Percentiles rank a stretch among this genome's conserved stretches.
Evolutionary conservation across 2,113 vertebrate species (phyloP).

Genomic region (Saguinus imperator): DNA sequence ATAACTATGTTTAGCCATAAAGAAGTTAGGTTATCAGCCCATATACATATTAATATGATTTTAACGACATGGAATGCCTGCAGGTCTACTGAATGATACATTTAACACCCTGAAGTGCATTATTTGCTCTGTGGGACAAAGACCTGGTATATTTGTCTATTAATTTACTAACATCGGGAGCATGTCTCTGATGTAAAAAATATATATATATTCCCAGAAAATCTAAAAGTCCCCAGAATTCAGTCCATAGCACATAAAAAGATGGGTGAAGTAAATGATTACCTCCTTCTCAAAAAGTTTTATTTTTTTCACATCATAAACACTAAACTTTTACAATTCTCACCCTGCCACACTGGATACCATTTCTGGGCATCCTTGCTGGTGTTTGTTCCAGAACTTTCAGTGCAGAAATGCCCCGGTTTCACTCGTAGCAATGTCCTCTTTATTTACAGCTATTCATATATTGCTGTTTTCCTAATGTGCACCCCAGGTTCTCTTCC

Average conservation of each 20-base stretch:
- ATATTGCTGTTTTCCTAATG: neutral
- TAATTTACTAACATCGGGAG: neutral
- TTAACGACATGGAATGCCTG: neutral
- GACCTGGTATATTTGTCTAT: too few species aligned
- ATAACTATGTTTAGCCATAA: neutral
- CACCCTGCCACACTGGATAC: rapidly evolving
- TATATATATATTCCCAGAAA: neutral
- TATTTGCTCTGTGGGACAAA: too few species aligned
- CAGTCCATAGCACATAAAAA: neutral
- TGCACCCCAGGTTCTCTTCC: neutral
- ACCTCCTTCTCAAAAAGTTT: neutral
- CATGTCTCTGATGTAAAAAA: neutral
- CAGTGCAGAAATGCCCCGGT: neutral
- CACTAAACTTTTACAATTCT: neutral
- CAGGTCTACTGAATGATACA: neutral
- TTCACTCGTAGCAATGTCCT: neutral
- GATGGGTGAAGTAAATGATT: neutral
- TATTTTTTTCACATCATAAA: neutral
- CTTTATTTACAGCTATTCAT: neutral
- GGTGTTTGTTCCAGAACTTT: neutral
- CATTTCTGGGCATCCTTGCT: neutral
- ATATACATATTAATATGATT: neutral
- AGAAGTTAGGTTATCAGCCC: neutral
- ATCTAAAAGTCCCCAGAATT: neutral
- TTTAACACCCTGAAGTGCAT: rapidly evolving